Conservation (phyloP, 2,797 vertebrate genomes). For the Lophotriccus pileatus region DNA sequence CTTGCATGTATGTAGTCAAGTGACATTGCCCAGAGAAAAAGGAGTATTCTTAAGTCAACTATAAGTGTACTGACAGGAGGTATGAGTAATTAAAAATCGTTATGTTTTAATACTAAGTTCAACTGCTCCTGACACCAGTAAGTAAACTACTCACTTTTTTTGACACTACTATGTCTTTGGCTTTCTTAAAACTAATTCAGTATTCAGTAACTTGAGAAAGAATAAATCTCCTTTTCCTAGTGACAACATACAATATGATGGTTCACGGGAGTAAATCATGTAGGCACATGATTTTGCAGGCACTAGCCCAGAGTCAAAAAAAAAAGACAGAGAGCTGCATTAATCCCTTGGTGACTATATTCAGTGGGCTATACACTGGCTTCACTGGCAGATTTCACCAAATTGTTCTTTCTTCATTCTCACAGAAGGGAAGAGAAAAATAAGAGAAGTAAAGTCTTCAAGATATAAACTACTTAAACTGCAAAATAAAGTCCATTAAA, state of each 20-base stretch:
- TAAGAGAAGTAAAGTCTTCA: not conserved
- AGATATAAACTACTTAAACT: not conserved
- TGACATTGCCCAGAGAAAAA: not conserved
- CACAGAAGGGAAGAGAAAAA: not conserved
- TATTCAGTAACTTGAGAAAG: not conserved
- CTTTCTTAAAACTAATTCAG: not conserved
- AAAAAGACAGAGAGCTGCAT: not conserved
- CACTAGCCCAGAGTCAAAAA: not conserved
- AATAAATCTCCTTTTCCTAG: not conserved
- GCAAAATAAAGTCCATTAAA: not conserved
- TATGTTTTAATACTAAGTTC: not conserved
- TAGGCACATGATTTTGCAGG: constrained; percentile 19
- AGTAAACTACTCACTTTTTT: not conserved
- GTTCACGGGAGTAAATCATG: not conserved
- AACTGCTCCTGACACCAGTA: not conserved
- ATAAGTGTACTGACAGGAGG: not conserved
- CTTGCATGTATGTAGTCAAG: not conserved
- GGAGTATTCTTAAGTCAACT: not conserved
- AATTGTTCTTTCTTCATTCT: not conserved
- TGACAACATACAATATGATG: fast-evolving
- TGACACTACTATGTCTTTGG: not conserved
- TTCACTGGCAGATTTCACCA: not conserved
- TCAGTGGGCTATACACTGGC: not conserved
- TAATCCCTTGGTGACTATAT: not conserved
- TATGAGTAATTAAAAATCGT: not conserved